Percentiles rank a stretch among this genome's conserved stretches.
Evolutionary conservation across 2,113 vertebrate genomes (phyloP).

Genomic region (Australoheros scitulus): DNA sequence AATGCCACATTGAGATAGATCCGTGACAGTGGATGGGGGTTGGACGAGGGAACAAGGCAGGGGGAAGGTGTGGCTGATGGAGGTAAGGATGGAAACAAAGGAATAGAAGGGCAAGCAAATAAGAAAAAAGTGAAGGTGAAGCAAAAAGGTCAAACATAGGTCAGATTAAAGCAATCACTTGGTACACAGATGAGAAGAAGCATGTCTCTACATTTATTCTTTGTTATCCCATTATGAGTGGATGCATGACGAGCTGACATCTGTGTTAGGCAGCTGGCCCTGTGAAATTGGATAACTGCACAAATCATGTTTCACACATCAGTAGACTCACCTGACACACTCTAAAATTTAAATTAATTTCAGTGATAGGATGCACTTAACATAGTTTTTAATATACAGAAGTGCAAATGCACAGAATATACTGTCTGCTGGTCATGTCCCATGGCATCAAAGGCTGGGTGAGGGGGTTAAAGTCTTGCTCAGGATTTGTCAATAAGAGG

Average conservation of each 20-base stretch:
- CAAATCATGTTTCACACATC: slow-evolving; percentile 72
- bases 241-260: slow-evolving; percentile 56
- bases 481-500: slow-evolving; percentile 60
- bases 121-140: neutral
- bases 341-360: slow-evolving; percentile 37
- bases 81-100: slow-evolving; percentile 42
- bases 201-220: neutral
- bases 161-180: slow-evolving; percentile 38
- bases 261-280: slow-evolving; percentile 63
- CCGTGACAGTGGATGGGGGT: slow-evolving; percentile 47
- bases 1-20: slow-evolving; percentile 52
- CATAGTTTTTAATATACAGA: neutral
- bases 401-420: neutral
- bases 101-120: neutral
- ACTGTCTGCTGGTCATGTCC: slow-evolving; percentile 17
- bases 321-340: slow-evolving; percentile 70
- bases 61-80: slow-evolving; percentile 42
- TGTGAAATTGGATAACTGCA: slow-evolving; percentile 57
- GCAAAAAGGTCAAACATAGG: neutral
- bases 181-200: slow-evolving; percentile 20
- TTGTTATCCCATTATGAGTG: slow-evolving; percentile 41
- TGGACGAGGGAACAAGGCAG: neutral
- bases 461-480: slow-evolving; percentile 35
- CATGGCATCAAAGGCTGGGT: neutral
- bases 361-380: neutral